Base-by-base conservation (phyloP, 1,140 invertebrate genomes). In the Drosophila pachea region DNA sequence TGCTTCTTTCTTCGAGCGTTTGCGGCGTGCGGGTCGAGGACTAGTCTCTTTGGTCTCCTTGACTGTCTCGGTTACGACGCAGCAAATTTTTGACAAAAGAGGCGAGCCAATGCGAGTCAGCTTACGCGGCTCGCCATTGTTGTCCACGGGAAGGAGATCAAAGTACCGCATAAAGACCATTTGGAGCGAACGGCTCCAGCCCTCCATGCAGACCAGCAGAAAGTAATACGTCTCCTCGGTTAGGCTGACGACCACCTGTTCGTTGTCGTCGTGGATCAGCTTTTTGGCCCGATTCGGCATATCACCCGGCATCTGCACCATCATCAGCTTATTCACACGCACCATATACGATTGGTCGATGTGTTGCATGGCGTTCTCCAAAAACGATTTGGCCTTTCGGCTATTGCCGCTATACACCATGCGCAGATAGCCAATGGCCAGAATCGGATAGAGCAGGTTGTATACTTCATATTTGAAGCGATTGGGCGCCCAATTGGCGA, bases 381-480 rank as follows among this genome's bases (percentile, higher is more conserved):
- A 22, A 16, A 84, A 69, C 0, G n/a, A 0, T 6, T 48, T 62
- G 0, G 64, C 79, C 7, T 36, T 42, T 0, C 48, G 42, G 5
- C 9, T 29, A 4, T 73, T 64, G 2, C 63, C 64, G 7, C 54
- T 52, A 6, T 38, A 40, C 11, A 84, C 43, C 68, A 83, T 69
- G 6, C 64, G 38, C 0, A 83, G 33, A 29, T 84, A 83, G 2
- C 14, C 32, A 0, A 84, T 1, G 0, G 47, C 43, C 1, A 83
- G 32, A 7, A 65, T 35, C 2, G 79, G 79, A 40, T 62, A 83
- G 0, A 79, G 9, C 8, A 83, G 7, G 0, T 9, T 32, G 7
- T 60, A 45, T 3, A 76, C n/a, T n/a, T 83, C 68, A 6, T 69
- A 74, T 22, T 58, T 73, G 9, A 64, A 38, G 5, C 63, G 61